These are phyloP conservation scores for Pangasianodon hypophthalmus DNA, from an alignment of 2,113 vertebrate species.

Conservation along the genomic window DNA sequence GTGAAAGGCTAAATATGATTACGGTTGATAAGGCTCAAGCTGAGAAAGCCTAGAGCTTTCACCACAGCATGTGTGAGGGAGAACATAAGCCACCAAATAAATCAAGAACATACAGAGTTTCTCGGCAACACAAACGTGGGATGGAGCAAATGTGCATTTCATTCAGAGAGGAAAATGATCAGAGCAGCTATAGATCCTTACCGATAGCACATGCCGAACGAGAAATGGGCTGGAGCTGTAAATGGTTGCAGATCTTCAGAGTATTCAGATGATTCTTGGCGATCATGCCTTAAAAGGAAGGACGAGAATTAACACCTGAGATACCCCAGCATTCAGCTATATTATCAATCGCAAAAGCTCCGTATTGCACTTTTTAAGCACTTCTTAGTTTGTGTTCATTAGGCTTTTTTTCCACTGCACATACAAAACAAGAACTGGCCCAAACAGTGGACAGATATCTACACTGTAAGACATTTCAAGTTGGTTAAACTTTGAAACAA, in stretches of 20 bases:
- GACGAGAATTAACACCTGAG: background rate
- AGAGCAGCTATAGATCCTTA: slow-evolving; percentile 48
- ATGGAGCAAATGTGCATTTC: background rate
- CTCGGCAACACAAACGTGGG: background rate
- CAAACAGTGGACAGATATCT: background rate
- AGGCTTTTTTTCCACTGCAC: too few species aligned
- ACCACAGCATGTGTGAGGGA: background rate
- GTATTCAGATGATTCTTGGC: slow-evolving; percentile 64
- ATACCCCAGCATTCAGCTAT: background rate
- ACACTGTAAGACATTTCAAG: background rate
- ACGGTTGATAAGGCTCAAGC: background rate
- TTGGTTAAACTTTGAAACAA: too few species aligned
- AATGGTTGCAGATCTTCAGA: slow-evolving; percentile 63
- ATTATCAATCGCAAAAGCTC: background rate
- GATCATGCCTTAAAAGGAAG: slow-evolving; percentile 63
- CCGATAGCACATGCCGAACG: slow-evolving; percentile 67
- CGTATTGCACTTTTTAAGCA: too few species aligned
- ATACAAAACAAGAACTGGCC: background rate
- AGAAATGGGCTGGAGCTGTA: slow-evolving; percentile 66
- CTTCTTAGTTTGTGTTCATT: background rate
- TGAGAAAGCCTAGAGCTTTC: background rate
- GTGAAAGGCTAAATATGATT: background rate
- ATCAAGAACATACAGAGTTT: background rate
- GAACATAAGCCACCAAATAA: background rate
- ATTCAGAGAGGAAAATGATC: background rate